Base-by-base conservation (phyloP, 2,888 invertebrate species). In the Drosophila suboccidentalis region DNA sequence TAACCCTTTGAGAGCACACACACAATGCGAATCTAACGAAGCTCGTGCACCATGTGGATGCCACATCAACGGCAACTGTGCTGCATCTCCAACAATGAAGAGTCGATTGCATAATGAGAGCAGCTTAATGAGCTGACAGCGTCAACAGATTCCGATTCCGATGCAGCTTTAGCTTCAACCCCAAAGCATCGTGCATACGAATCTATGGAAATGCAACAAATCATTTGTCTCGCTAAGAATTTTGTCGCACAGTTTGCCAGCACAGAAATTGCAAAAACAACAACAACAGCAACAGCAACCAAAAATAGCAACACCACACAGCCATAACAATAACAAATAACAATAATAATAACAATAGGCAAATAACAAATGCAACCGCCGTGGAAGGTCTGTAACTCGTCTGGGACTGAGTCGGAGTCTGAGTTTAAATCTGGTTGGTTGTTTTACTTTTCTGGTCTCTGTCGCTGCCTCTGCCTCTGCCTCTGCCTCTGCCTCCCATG, bases 141-240 rank as follows among this genome's bases (percentile, higher is more conserved):
- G 54, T 77, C 61, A 51, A 13, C 50, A 29, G 29, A 29, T 29
- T 29, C 29, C 29, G 29, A 29, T 29, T 29, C 49, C 22, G 50
- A 26, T 29, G 17, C 36, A 38, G 22, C 19, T n/a, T 36, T n/a
- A 38, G 17, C 59, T 10, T 32, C 57, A 22, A 4, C 15, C 13
- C 9, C 22, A 19, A 13, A 19, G 19, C 59, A 67, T 89, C 88
- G 88, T 82, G 85, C 53, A 51, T 32, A 57, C 43, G 34, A 17
- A 3, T 50, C 13, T 6, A 64, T 26, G 50, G 59, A 51, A 55
- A 59, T 41, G 67, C 75, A 71, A 81, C 88, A 87, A 84, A 81
- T 89, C 86, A 89, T 80, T 67, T 55, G 80, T 15, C 68, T 59
- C 54, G 79, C 80, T 79, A 67, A 90, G 90, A 84, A 88, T 90